Percentiles rank a stretch among this genome's conserved stretches.
Conservation (phyloP, 2,113 vertebrate genomes). For the Syrrhaptes paradoxus region DNA sequence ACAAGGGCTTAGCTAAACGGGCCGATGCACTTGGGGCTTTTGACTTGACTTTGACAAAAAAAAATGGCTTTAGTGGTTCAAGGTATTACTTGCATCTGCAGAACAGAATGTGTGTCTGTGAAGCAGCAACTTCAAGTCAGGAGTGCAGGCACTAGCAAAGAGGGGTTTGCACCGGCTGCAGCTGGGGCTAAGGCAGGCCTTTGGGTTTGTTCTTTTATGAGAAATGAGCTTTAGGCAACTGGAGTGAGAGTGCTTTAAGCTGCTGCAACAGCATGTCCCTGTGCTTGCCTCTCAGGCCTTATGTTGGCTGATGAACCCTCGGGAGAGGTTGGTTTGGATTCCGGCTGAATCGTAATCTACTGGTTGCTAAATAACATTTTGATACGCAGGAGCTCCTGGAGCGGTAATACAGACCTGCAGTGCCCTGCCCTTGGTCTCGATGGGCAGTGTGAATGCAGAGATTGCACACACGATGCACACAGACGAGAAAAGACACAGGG, state of each 20-base stretch:
- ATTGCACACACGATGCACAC: constrained; percentile 82
- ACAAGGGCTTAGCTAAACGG: not conserved
- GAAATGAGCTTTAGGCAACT: not conserved
- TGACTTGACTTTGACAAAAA: not conserved
- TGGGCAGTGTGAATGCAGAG: constrained; percentile 84
- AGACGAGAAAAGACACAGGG: constrained; percentile 83
- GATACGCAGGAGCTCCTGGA: not conserved
- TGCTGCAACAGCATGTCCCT: not conserved
- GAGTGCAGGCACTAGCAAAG: not conserved
- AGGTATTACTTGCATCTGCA: not conserved
- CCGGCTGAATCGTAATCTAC: not conserved
- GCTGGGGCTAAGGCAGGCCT: not conserved
- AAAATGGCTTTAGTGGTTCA: not conserved
- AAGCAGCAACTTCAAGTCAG: not conserved
- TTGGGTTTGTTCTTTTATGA: not conserved
- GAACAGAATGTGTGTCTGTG: not conserved
- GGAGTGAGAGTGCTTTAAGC: not conserved
- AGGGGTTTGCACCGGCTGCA: not conserved
- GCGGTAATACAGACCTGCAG: constrained; percentile 79
- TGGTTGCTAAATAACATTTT: not conserved
- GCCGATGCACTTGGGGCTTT: not conserved
- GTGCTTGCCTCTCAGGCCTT: not conserved
- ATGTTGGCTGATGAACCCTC: not conserved
- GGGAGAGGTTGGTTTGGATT: not conserved
- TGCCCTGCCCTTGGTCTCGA: constrained; percentile 91